Evolutionary conservation across 2,113 vertebrate species (phyloP).

Genomic region (Prinia subflava): DNA sequence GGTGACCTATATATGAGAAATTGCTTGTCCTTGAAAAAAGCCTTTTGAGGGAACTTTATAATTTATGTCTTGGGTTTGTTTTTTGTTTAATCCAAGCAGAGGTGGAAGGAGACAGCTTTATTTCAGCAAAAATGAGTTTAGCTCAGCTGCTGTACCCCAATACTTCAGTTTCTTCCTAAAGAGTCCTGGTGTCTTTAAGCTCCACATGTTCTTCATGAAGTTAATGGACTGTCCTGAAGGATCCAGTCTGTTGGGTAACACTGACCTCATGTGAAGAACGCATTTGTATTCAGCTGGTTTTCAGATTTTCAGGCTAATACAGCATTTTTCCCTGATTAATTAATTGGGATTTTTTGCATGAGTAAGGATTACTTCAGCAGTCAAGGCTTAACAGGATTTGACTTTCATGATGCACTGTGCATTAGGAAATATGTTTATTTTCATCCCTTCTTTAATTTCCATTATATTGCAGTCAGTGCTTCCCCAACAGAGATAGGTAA

Average conservation of each 20-base stretch:
- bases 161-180: not conserved
- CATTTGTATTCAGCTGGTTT: conserved; percentile 14
- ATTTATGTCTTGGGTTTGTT: not conserved
- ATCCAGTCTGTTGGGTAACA: not conserved
- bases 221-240: not conserved
- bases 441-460: not conserved
- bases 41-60: not conserved
- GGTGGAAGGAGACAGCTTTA: not conserved
- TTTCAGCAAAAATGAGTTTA: not conserved
- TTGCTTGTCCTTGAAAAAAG: not conserved
- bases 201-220: not conserved
- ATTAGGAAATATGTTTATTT: conserved; percentile 1
- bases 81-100: not conserved
- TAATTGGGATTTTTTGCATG: conserved; percentile 34
- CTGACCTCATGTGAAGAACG: not conserved
- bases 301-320: conserved; percentile 24
- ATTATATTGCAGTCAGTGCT: not conserved
- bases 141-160: not conserved
- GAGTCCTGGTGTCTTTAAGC: not conserved
- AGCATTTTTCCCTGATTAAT: conserved; percentile 15
- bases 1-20: not conserved
- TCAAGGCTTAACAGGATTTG: conserved; percentile 24
- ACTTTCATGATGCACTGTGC: not conserved
- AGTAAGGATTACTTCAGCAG: conserved; percentile 31
- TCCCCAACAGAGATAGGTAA: not conserved